Evolutionary conservation across 2,113 vertebrate genomes (phyloP), one percentile per base, ranked within the genome.

Genomic region (Myiozetetes cayanensis): DNA sequence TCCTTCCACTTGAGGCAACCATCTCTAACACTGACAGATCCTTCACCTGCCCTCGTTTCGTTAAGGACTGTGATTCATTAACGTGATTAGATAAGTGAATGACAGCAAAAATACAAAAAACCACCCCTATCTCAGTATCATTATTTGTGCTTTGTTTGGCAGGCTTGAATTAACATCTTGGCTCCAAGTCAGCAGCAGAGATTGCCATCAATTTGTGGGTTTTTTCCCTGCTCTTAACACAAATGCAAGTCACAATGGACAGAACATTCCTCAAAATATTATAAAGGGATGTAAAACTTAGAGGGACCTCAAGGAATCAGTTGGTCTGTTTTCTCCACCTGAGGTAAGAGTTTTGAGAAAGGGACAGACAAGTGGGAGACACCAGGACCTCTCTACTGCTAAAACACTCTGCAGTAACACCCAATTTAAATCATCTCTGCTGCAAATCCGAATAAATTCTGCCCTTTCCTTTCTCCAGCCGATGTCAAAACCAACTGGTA

Each of bases 121-220:
- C 13, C 44, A 18, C 0, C 5, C 31, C 10, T 3, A 37, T 66
- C 65, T 72, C 23, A 61, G 78, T 28, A 20, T 23, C 85, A 79
- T 79, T 72, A 55, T 44, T 82, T 2, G 11, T 85, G 70, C 62
- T 90, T 89, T 55, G 58, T 44, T 58, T 96, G 94, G 90, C 90
- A 92, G 82, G n/a, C 78, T 65, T 50, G 53, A 70, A 58, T 71
- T 21, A 85, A 76, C 46, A 90, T 88, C 71, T 83, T 94, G 95
- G 88, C 95, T 43, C 9, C 50, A 53, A 33, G 33, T 83, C 92
- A 93, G 79, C 10, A 43, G 59, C 58, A 83, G n/a, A 49, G 72
- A 83, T 90, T 94, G 87, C 70, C 85, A 82, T 56, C 25, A 5
- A 44, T 66, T 52, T 85, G 82, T 65, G 59, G 53, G 53, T 50